Evolutionary conservation across 2,797 vertebrate genomes (phyloP), one percentile per base, ranked within the genome.

Genomic region (Steatocranus sp.): DNA sequence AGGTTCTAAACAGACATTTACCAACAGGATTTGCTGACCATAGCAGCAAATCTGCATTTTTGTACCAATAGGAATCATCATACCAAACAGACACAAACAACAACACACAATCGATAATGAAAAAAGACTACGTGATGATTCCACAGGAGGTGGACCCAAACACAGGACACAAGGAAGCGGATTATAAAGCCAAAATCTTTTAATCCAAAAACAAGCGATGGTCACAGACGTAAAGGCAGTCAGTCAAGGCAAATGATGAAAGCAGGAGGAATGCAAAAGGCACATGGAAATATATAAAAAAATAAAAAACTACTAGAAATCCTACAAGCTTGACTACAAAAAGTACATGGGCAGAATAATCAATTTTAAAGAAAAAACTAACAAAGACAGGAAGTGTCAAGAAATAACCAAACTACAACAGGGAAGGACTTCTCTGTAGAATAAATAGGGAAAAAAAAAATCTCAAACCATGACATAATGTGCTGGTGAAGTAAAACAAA

Each of bases 111-210:
- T 7, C 1, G 1, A 68, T 46, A 43, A 46, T 43, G 9, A 27
- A 46, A 70, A 27, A 4, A 70, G 15, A 70, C 15, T 70, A 1
- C 6, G 6, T 18, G 38, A 43, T 43, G 23, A 46, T 25, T 68
- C 8, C 36, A 10, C 34, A 66, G 20, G 20, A 66, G 36, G 8
- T 68, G 1, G 36, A 15, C 61, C 20, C 20, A 66, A 66, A 66
- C 8, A 15, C 36, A 41, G 20, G 36, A 15, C 61, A 10, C 36
- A 41, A 41, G 38, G 8, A 27, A 17, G 38, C 0, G 2, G 23
- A 68, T 68, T 43, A 43, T n/a, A 43, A 68, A 68, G 20, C 20
- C 14, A 68, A 7, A 43, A 43, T 11, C 8, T 43, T 43, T 70
- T 46, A 70, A 70, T 43, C 38, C 63, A 43, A 27, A 68, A 70